Conservation (phyloP, 1,140 invertebrate species). For the Anthonomus grandis region DNA sequence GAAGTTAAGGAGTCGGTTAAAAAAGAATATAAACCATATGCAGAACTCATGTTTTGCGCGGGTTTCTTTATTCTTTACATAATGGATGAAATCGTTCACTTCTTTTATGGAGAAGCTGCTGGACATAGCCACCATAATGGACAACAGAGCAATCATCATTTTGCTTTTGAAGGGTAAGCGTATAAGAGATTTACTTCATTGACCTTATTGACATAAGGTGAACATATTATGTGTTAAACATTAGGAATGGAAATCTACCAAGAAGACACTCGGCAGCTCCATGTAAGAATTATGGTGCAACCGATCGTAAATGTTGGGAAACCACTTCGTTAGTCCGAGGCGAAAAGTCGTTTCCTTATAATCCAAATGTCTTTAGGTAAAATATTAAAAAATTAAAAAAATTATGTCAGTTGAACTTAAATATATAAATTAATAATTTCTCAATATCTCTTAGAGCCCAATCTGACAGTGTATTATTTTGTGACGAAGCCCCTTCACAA, state of each 20-base stretch:
- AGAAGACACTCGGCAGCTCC: slow-evolving; percentile 14
- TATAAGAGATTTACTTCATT: no score
- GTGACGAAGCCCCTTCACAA: slow-evolving; percentile 51
- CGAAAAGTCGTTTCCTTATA: slow-evolving; percentile 30
- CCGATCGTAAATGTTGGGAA: slow-evolving; percentile 27
- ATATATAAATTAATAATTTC: neutral
- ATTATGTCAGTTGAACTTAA: no score
- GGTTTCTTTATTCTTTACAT: slow-evolving; percentile 80
- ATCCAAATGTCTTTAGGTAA: slow-evolving; percentile 29
- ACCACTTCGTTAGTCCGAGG: slow-evolving; percentile 32
- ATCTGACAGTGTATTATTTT: slow-evolving; percentile 14
- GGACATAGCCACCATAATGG: slow-evolving; percentile 26
- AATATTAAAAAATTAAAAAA: neutral
- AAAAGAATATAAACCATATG: slow-evolving; percentile 46
- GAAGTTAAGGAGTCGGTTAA: slow-evolving; percentile 56
- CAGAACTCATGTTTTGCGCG: slow-evolving; percentile 68
- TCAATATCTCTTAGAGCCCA: slow-evolving; percentile 3
- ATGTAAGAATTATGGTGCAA: slow-evolving; percentile 36
- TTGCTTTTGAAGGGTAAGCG: slow-evolving; percentile 6
- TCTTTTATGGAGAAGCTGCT: slow-evolving; percentile 53
- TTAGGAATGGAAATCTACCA: neutral
- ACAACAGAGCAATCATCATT: neutral
- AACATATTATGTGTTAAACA: no score
- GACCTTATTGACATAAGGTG: no score
- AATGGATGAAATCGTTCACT: slow-evolving; percentile 71